phyloP scores from a whole-genome alignment of 2,797 vertebrate genomes.

The Emys orbicularis region DNA sequence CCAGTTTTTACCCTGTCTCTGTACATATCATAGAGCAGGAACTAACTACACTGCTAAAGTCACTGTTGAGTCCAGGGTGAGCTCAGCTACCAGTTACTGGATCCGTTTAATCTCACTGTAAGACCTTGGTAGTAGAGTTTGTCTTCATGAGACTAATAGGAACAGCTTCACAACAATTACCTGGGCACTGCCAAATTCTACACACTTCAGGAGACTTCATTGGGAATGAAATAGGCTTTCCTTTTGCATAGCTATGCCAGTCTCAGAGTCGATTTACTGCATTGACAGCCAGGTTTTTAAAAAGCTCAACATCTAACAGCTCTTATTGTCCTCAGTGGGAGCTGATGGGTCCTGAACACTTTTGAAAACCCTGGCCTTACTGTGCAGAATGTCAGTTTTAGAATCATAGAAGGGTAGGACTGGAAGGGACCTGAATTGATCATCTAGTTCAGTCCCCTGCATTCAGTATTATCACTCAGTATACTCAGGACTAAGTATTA shows the following conservation, averaged over 20 bases:
- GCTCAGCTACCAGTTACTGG: not conserved
- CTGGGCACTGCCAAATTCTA: constrained; percentile 10
- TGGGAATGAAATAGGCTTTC: not conserved
- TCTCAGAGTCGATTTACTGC: not conserved
- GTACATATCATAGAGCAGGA: not conserved
- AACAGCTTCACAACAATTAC: constrained; percentile 3
- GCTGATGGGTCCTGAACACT: not conserved
- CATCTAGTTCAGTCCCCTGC: not conserved
- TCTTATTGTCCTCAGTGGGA: not conserved
- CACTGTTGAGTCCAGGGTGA: not conserved
- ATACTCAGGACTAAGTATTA: not conserved
- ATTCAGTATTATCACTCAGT: no score
- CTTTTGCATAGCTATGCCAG: not conserved
- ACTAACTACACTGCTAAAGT: not conserved
- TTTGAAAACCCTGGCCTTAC: not conserved
- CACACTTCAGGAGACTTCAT: not conserved
- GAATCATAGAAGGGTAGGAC: not conserved
- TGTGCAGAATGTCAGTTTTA: not conserved
- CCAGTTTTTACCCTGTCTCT: not conserved
- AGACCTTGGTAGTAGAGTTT: not conserved
- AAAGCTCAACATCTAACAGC: not conserved
- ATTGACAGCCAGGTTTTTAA: not conserved
- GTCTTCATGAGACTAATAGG: not conserved
- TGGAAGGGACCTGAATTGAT: not conserved
- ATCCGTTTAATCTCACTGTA: not conserved